Evolutionary conservation across 2,797 vertebrate genomes (phyloP).

Genomic region (Dendrocincla fuliginosa): DNA sequence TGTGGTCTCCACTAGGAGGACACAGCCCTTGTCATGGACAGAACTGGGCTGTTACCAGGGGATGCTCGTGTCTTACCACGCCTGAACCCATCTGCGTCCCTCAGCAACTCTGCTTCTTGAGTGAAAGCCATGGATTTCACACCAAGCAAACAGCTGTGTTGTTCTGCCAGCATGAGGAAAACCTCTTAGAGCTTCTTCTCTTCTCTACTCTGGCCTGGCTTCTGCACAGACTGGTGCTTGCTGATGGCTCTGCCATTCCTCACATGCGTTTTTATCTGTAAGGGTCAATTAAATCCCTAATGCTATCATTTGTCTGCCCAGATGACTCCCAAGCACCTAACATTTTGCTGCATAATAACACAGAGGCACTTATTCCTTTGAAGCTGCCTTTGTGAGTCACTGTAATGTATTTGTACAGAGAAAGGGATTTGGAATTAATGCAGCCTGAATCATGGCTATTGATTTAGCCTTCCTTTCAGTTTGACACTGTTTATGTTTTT

Average conservation of each 20-base stretch:
- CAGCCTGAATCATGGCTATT: neutral
- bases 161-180: neutral
- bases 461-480: neutral
- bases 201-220: neutral
- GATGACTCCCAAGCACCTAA: neutral
- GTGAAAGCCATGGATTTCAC: neutral
- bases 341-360: neutral
- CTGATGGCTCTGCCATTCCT: neutral
- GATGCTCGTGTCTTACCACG: neutral
- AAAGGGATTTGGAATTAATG: constrained; percentile 17
- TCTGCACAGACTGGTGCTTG: neutral
- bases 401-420: neutral
- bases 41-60: neutral
- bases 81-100: neutral
- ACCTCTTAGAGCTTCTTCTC: neutral
- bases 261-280: neutral
- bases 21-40: accelerated
- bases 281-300: constrained; percentile 34
- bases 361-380: neutral
- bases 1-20: neutral
- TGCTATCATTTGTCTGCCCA: neutral
- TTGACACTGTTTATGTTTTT: neutral
- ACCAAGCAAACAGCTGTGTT: neutral
- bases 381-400: neutral
- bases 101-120: neutral